Evolutionary conservation across 2,888 invertebrate genomes (phyloP).

Genomic region (Oxystoma pomonae): DNA sequence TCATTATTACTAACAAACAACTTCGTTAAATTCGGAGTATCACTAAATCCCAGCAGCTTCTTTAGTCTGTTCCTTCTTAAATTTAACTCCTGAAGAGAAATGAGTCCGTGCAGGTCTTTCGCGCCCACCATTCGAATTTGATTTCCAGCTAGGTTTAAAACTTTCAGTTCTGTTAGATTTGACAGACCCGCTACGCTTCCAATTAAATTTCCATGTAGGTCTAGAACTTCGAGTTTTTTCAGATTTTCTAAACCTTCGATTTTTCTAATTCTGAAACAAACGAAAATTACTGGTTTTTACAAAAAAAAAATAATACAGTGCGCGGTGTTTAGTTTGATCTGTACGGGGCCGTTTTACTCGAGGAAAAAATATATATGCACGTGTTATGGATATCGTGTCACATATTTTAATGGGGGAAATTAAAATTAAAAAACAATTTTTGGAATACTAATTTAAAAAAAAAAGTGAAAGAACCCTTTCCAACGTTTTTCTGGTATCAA

Average conservation of each 20-base stretch:
- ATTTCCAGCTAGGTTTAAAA: constrained; percentile 90
- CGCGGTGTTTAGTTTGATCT: too few relatives aligned
- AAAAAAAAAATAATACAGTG: too few relatives aligned
- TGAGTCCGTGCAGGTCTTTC: constrained; percentile 73
- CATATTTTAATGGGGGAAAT: too few relatives aligned
- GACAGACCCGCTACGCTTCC: constrained; percentile 62
- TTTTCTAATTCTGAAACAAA: constrained; percentile 68
- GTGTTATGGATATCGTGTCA: too few relatives aligned
- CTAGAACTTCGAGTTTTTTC: constrained; percentile 80
- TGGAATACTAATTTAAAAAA: too few relatives aligned
- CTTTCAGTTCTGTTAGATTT: constrained; percentile 72
- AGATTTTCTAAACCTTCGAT: constrained; percentile 73
- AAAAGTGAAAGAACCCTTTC: too few relatives aligned
- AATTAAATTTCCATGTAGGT: constrained; percentile 91
- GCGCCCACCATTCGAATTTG: constrained; percentile 73
- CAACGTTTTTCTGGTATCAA: too few relatives aligned
- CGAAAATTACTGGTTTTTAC: too few relatives aligned
- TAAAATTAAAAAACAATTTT: too few relatives aligned
- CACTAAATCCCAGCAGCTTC: constrained; percentile 75
- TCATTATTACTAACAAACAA: constrained; percentile 82
- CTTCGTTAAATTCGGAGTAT: constrained; percentile 70
- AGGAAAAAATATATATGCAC: too few relatives aligned
- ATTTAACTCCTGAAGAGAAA: constrained; percentile 80
- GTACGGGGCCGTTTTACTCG: too few relatives aligned
- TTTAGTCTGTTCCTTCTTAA: constrained; percentile 80